Percentiles rank a stretch among this genome's conserved stretches.
Conservation (phyloP, 1,140 invertebrate species). For the Macrotrachela quadricornifera region DNA sequence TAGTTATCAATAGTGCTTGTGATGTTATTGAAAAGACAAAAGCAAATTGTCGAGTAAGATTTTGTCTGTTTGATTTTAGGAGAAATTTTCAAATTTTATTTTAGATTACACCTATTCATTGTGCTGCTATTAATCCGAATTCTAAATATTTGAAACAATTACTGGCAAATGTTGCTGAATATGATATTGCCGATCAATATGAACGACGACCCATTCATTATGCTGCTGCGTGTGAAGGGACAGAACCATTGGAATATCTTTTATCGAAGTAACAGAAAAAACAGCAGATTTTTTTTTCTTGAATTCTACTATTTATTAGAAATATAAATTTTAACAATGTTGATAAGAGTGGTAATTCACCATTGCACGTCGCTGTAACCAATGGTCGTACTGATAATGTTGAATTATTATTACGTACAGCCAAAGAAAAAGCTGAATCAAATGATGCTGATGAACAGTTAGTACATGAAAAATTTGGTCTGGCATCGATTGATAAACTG, state of each 20-base stretch:
- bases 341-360: slow-evolving; percentile 22
- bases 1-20: slow-evolving; percentile 22
- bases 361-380: slow-evolving; percentile 33
- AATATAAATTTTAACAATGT: slow-evolving; percentile 2
- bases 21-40: slow-evolving; percentile 22
- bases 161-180: slow-evolving; percentile 27
- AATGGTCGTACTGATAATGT: too few relatives aligned
- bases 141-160: slow-evolving; percentile 28
- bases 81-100: slow-evolving; percentile 16
- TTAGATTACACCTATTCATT: slow-evolving; percentile 35
- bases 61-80: slow-evolving; percentile 20
- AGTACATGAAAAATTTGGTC: too few relatives aligned
- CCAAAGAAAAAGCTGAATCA: too few relatives aligned
- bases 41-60: slow-evolving; percentile 29
- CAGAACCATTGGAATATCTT: slow-evolving; percentile 31
- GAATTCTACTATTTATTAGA: slow-evolving; percentile 22
- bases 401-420: too few relatives aligned
- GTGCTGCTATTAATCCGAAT: slow-evolving; percentile 38
- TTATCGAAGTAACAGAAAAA: too few relatives aligned
- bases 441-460: too few relatives aligned
- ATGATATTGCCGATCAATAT: slow-evolving; percentile 29
- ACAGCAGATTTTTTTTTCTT: too few relatives aligned
- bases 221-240: slow-evolving; percentile 32
- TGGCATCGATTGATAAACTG: too few relatives aligned
- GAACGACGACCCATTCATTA: slow-evolving; percentile 34